Evolutionary conservation across 2,113 vertebrate species (phyloP).

Genomic region (Grallaria varia): DNA sequence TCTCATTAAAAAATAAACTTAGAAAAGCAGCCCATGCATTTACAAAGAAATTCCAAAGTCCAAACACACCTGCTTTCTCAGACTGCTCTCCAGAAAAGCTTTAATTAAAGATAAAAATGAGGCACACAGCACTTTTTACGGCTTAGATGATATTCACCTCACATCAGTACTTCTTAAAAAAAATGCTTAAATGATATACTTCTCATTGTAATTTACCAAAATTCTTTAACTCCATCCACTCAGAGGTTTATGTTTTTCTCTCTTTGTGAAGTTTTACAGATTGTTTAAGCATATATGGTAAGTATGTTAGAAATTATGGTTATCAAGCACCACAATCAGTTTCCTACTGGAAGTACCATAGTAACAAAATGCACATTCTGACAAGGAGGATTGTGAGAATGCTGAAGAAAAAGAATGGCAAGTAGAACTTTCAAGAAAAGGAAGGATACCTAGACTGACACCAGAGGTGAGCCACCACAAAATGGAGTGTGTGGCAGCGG

Average conservation of each 20-base stretch:
- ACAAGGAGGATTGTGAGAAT: neutral
- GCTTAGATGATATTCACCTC: neutral
- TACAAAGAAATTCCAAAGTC: neutral
- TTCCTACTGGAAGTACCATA: neutral
- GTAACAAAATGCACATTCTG: neutral
- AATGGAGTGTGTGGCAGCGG: fast-evolving
- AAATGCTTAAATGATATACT: neutral
- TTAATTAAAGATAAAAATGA: neutral
- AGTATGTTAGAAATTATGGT: neutral
- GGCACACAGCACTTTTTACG: neutral
- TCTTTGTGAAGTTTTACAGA: neutral
- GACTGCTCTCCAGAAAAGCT: neutral
- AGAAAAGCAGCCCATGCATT: neutral
- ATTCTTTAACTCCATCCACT: neutral
- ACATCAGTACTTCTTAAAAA: neutral
- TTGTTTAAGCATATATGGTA: neutral
- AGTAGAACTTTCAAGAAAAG: neutral
- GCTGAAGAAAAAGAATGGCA: fast-evolving
- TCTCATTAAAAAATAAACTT: neutral
- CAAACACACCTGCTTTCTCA: neutral
- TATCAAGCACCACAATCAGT: neutral
- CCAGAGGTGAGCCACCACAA: fast-evolving
- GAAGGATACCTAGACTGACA: neutral
- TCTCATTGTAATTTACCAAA: neutral
- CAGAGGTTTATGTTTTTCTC: neutral